These are phyloP conservation scores for Masnerella sp. DNA, from an alignment of 2,888 invertebrate species.

Conservation along the genomic window DNA sequence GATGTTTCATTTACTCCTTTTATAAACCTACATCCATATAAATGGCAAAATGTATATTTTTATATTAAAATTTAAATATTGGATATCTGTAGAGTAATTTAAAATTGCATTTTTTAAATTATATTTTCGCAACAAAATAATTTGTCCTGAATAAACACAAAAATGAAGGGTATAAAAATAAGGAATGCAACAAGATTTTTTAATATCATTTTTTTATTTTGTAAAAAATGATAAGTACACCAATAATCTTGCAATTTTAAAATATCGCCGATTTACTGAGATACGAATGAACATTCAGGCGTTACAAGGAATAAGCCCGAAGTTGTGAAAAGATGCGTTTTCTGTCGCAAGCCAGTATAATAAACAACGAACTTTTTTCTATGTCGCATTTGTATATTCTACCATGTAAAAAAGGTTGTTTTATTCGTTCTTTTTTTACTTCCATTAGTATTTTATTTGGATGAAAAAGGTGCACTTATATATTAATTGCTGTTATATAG, in stretches of 20 bases:
- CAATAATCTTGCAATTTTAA: constrained; percentile 76
- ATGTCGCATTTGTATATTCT: constrained; percentile 72
- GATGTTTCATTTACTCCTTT: too few species aligned
- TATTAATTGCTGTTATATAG: too few species aligned
- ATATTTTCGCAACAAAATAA: too few species aligned
- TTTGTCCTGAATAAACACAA: too few species aligned
- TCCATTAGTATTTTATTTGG: constrained; percentile 51
- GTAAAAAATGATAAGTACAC: constrained; percentile 77
- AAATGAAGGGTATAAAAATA: too few species aligned
- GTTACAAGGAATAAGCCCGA: constrained; percentile 57
- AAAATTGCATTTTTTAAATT: too few species aligned
- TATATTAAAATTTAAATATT: too few species aligned
- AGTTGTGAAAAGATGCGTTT: constrained; percentile 67
- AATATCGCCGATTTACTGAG: constrained; percentile 72
- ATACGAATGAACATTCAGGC: constrained; percentile 67
- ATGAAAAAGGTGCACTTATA: constrained; percentile 28
- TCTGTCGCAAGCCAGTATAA: constrained; percentile 74
- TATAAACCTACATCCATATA: too few species aligned
- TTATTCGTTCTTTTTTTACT: constrained; percentile 43
- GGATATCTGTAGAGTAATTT: too few species aligned
- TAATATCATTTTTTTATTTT: constrained; percentile 75
- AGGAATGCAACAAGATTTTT: constrained; percentile 55
- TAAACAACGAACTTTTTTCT: constrained; percentile 71
- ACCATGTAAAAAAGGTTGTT: constrained; percentile 70
- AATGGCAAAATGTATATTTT: too few species aligned